phyloP scores from a whole-genome alignment of 2,113 vertebrate species.

The Pantherophis guttatus region DNA sequence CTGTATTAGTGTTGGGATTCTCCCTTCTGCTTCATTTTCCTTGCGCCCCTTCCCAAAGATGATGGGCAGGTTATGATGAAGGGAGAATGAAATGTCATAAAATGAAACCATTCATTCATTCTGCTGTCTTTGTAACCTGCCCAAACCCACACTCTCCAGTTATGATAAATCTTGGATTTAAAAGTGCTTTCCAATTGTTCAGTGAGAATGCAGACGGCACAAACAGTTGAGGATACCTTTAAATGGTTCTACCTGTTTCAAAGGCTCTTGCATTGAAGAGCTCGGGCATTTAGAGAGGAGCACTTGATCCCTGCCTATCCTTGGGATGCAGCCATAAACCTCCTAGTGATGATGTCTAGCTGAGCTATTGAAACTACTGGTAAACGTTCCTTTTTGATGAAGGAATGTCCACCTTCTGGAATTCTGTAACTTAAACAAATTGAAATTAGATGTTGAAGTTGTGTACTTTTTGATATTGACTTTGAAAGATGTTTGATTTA shows the following conservation, averaged over 20 bases:
- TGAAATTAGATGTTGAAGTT: background rate
- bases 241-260: background rate
- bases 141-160: background rate
- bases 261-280: background rate
- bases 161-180: fast-evolving
- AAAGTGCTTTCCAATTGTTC: background rate
- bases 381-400: background rate
- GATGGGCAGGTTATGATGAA: background rate
- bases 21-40: background rate
- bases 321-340: background rate
- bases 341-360: background rate
- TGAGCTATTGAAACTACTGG: background rate
- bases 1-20: background rate
- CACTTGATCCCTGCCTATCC: background rate
- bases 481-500: background rate
- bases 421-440: background rate
- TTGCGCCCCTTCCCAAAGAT: background rate
- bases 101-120: background rate
- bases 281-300: background rate
- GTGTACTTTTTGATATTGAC: background rate
- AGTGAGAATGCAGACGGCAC: background rate
- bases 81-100: background rate
- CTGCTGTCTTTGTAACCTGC: background rate
- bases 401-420: background rate
- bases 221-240: background rate